Percentiles rank a stretch among this genome's conserved stretches.
phyloP scores from a whole-genome alignment of 2,888 invertebrate species.

The Ariolimax columbianus region DNA sequence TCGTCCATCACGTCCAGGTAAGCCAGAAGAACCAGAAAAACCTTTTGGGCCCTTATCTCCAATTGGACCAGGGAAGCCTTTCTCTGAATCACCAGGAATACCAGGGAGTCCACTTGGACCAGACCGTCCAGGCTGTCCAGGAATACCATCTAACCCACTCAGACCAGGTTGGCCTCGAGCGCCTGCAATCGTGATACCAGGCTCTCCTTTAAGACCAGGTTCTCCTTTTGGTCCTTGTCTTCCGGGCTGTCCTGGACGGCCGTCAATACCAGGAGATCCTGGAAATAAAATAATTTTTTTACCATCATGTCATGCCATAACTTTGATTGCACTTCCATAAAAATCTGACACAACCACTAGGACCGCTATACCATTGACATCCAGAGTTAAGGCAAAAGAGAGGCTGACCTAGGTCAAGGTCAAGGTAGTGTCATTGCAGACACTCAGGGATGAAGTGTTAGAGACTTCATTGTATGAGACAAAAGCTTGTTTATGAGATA shows the following conservation, averaged over 20 bases:
- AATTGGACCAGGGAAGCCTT: constrained; percentile 66
- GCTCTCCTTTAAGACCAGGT: constrained; percentile 74
- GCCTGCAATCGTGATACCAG: constrained; percentile 66
- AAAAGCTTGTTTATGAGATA: too few relatives aligned
- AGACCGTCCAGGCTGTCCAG: constrained; percentile 66
- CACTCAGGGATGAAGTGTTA: too few relatives aligned
- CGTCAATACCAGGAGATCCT: constrained; percentile 71
- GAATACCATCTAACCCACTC: constrained; percentile 67
- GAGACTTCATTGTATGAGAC: too few relatives aligned
- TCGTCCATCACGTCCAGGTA: constrained; percentile 65
- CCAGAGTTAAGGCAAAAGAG: too few relatives aligned
- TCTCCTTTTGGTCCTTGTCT: constrained; percentile 72
- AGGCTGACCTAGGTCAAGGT: too few relatives aligned
- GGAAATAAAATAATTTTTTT: not conserved
- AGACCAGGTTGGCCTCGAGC: constrained; percentile 62
- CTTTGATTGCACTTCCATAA: too few relatives aligned
- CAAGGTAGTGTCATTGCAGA: too few relatives aligned
- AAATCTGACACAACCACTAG: too few relatives aligned
- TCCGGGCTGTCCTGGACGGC: constrained; percentile 70
- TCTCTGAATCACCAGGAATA: constrained; percentile 57
- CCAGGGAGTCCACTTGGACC: constrained; percentile 69
- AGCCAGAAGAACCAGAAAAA: constrained; percentile 61
- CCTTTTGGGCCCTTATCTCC: constrained; percentile 74
- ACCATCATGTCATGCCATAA: not conserved
- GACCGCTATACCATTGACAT: too few relatives aligned